Evolutionary conservation across 37 sponge, comb jelly and placozoan species (phyloP), one percentile per base, ranked within the genome.

Genomic region (Spongilla lacustris): DNA sequence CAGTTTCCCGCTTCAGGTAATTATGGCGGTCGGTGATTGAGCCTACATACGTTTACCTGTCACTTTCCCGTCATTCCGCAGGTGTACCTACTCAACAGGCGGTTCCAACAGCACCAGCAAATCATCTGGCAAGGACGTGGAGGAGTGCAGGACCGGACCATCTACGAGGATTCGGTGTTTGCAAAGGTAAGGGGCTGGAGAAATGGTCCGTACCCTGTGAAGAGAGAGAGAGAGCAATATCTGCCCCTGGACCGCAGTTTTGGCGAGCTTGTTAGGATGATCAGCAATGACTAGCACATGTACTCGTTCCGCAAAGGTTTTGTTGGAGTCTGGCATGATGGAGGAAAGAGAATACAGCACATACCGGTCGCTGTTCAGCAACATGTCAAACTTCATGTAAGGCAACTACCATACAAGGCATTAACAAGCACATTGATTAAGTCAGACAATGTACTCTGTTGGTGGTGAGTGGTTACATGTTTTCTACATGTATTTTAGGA

Each of bases 381-480:
- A 98, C 88, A 92, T 98, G 94, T 98, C 98, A 36, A 98, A 98
- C 77, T 98, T 98, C 82, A 96, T 98, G 98, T 98, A 36, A 80
- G 91, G 17, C 26, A 12, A 48, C 4, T 10, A 33, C 33, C 22
- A 25, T 33, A 23, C 23, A 13, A 14, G 14, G 58, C 58, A 58
- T 17, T 14, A 10, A 58, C 19, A 19, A 58, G 58, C 58, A 17
- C 1, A 1, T 8, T 14, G 12, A 1, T 58, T 1, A 58, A 13
- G 58, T n/a, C n/a, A n/a, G n/a, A n/a, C n/a, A 58, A 17, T 10
- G 6, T 41, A 17, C 58, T 58, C 19, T 58, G 19, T 41, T 1
- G 19, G 19, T 58, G 58, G 11, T 10, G 19, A 17, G 58, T 14
- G 11, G 0, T 14, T 58, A 58, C 58, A 58, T 58, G 19, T 41